phyloP scores from a whole-genome alignment of 1,140 invertebrate genomes.

The Paraescarpia echinospica region DNA sequence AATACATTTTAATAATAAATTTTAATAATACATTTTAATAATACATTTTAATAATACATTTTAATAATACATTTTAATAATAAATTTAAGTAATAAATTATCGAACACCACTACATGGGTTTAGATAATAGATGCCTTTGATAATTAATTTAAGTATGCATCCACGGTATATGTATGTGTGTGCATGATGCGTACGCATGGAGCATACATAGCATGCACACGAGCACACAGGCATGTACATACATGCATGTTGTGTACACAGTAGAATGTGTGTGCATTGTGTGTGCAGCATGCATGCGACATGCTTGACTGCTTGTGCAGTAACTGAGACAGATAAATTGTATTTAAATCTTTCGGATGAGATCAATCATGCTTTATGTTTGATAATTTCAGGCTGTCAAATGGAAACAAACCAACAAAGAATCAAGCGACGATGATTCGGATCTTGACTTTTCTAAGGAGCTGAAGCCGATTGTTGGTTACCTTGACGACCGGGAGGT shows the following conservation, averaged over 20 bases:
- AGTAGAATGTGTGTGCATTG: neutral
- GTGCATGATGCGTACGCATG: neutral
- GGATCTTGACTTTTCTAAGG: constrained; percentile 48
- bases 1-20: too few species aligned
- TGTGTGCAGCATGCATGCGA: neutral
- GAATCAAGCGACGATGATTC: constrained; percentile 25
- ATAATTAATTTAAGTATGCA: neutral
- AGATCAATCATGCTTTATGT: neutral
- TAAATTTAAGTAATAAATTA: neutral
- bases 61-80: too few species aligned
- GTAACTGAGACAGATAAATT: neutral
- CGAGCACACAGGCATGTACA: neutral
- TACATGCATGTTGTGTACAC: constrained; percentile 3
- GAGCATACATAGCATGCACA: neutral
- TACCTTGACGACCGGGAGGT: constrained; percentile 44
- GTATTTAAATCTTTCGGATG: neutral
- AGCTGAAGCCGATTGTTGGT: constrained; percentile 44
- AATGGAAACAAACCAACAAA: neutral
- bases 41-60: too few species aligned
- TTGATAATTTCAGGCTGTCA: neutral
- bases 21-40: too few species aligned
- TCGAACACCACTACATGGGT: too few species aligned
- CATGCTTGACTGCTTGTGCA: too few species aligned
- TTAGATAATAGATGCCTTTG: neutral
- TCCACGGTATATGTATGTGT: neutral